Conservation (phyloP, 2,113 vertebrate species). For the Seriola quinqueradiata region DNA sequence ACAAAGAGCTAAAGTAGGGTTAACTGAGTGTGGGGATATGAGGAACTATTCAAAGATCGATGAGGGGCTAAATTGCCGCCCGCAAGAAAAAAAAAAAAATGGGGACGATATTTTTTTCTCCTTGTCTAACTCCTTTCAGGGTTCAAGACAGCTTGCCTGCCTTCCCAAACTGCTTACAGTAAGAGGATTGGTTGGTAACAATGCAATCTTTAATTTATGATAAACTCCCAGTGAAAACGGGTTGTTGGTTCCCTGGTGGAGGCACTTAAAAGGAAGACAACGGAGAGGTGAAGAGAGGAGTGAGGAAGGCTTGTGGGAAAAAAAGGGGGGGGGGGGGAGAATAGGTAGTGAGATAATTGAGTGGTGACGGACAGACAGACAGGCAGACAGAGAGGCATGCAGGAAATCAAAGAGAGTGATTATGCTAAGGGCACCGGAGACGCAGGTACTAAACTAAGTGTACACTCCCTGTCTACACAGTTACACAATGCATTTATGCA, state of each 20-base stretch:
- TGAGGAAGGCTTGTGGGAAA: slow-evolving; percentile 47
- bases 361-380: slow-evolving; percentile 64
- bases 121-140: slow-evolving; percentile 75
- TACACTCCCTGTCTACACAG: slow-evolving; percentile 68
- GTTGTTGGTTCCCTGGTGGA: slow-evolving; percentile 69
- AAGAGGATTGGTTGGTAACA: slow-evolving; percentile 87
- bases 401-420: slow-evolving; percentile 70
- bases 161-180: slow-evolving; percentile 84
- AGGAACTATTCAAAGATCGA: slow-evolving; percentile 74
- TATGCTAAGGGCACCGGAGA: slow-evolving; percentile 55
- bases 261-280: slow-evolving; percentile 71
- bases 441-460: slow-evolving; percentile 59
- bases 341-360: slow-evolving; percentile 69
- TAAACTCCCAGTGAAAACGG: slow-evolving; percentile 79
- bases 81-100: neutral
- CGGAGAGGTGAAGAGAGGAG: slow-evolving; percentile 68
- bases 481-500: slow-evolving; percentile 60
- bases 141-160: slow-evolving; percentile 74
- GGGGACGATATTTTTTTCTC: slow-evolving; percentile 56
- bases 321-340: slow-evolving; percentile 25
- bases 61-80: slow-evolving; percentile 57
- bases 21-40: slow-evolving; percentile 46
- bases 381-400: slow-evolving; percentile 50
- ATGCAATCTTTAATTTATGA: slow-evolving; percentile 86
- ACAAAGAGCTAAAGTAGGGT: slow-evolving; percentile 44